phyloP scores from a whole-genome alignment of 2,113 vertebrate genomes.

The Alexandromys fortis region DNA sequence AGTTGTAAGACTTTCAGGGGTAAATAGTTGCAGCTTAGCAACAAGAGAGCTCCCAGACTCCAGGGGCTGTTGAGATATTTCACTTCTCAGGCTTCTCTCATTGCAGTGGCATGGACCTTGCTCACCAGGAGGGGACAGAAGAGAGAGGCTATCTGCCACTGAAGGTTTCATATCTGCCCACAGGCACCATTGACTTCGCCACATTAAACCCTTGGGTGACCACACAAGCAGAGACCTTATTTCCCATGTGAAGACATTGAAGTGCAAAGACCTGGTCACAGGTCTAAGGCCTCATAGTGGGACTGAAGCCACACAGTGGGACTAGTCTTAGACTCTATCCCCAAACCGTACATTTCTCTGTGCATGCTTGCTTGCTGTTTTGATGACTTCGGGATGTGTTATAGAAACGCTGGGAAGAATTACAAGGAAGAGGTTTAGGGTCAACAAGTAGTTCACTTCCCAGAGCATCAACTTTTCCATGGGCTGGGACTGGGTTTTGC shows the following conservation, averaged over 20 bases:
- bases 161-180: accelerated
- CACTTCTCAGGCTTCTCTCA: neutral
- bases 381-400: conserved; percentile 70
- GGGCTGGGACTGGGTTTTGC: conserved; percentile 68
- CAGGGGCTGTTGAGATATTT: conserved; percentile 37
- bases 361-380: conserved; percentile 62
- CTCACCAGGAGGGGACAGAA: neutral
- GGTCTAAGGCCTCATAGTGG: neutral
- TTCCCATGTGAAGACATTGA: neutral
- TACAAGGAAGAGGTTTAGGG: conserved; percentile 28
- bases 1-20: conserved; percentile 44
- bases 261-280: neutral
- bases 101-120: accelerated
- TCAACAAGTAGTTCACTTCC: conserved; percentile 65
- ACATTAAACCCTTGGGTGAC: neutral
- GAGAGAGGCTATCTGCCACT: accelerated
- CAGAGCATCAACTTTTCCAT: conserved; percentile 52
- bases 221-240: no score
- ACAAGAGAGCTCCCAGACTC: conserved; percentile 14
- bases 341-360: conserved; percentile 40
- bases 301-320: no score
- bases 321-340: neutral
- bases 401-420: conserved; percentile 53
- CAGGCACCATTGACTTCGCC: accelerated
- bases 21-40: conserved; percentile 54